Conservation (phyloP, 2,888 invertebrate genomes). For the Sepioteuthis lessoniana region DNA sequence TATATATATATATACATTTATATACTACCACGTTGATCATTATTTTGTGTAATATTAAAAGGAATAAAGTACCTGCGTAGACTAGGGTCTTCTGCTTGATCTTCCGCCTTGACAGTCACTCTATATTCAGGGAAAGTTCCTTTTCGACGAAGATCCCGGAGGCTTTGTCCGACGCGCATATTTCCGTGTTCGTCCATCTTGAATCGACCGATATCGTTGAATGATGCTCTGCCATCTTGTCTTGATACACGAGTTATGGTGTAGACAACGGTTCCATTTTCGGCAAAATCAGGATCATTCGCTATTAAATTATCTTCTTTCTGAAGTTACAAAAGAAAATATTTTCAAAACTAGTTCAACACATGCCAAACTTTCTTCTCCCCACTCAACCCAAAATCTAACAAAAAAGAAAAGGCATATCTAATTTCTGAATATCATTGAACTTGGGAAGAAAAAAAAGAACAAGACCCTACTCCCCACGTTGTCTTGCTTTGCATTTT, state of each 20-base stretch:
- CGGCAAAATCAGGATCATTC: constrained; percentile 53
- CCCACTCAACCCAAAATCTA: no score
- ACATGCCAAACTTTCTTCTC: no score
- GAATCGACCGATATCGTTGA: constrained; percentile 55
- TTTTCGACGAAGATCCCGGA: constrained; percentile 54
- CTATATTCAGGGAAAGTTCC: constrained; percentile 52
- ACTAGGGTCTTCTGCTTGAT: constrained; percentile 49
- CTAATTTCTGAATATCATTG: no score
- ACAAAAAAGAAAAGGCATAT: no score
- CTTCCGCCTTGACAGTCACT: constrained; percentile 55
- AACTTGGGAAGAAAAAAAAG: no score
- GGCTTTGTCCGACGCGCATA: constrained; percentile 51
- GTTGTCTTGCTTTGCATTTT: no score
- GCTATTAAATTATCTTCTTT: constrained; percentile 50
- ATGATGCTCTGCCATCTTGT: constrained; percentile 49
- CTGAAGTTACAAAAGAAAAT: constrained; percentile 44
- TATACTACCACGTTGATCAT: no score
- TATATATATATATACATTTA: no score
- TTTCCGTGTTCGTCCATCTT: constrained; percentile 53
- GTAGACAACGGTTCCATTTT: constrained; percentile 55
- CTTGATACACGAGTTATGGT: constrained; percentile 50
- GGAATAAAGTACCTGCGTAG: neutral
- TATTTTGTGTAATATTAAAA: no score
- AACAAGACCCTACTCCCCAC: no score
- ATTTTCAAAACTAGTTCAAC: neutral